Base-by-base conservation (phyloP, 2,113 vertebrate species). In the Ageneiosus marmoratus region DNA sequence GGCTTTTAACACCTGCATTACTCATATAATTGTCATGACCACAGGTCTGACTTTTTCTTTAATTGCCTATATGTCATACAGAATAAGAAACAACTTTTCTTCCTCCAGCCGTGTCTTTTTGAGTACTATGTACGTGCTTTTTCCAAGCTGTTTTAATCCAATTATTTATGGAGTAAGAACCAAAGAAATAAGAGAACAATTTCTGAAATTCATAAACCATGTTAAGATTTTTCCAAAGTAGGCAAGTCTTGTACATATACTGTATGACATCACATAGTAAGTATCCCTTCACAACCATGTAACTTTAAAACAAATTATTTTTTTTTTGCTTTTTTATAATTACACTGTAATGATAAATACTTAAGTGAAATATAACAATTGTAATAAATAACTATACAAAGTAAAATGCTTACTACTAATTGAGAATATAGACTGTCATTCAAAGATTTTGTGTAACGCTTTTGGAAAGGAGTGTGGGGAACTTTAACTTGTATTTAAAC, bases 1-100 rank as follows among this genome's bases (percentile, higher is more conserved):
- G 22, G 93, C 92, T 27, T 73, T 94, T 0, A 92, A 90, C 78
- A 94, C 91, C 0, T 93, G 94, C 10, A 29, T 90, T 46, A 94
- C 94, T 3, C 93, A 94, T 81, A 74, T 93, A 20, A 67, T 92
- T 0, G 92, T 93, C 37, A 80, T 93, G 84, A 5, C 82, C 11
- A 2, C 88, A 80, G 29, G 86, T 84, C 13, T 75, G 94, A 77
- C 84, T 92, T 80, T 84, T 87, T 67, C 32, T 44, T 88, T 0
- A 86, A 83, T 3, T 11, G 62, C 13, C 0, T 89, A 0, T 89
- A 89, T 85, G 89, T 41, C 90, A 91, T 46, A 84, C 13, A 13
- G 80, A 88, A 82, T 89, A 90, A 27, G 37, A 89, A 90, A 2
- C 67, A 73, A 83, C 15, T 24, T 87, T 0, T 37, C 88, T 13